Base-by-base conservation (phyloP, 2,797 vertebrate species). In the Sebastes hubbsi region DNA sequence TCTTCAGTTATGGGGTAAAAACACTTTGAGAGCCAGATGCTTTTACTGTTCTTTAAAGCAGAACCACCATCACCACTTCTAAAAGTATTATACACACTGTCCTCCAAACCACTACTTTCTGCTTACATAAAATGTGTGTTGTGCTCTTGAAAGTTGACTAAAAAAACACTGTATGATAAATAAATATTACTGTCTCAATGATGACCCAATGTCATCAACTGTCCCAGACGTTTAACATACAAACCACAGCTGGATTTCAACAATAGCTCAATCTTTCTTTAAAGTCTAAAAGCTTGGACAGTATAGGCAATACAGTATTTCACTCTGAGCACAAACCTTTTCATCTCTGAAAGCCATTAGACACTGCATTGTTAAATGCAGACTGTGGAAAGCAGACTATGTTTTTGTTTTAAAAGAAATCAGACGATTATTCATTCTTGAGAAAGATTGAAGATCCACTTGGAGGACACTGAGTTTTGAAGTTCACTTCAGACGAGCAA, bases 1-100 rank as follows among this genome's bases (percentile, higher is more conserved):
- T 64, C 60, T 74, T 66, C 46, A 60, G 34, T 78, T 72, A 66
- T 34, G 62, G 72, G 22, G 63, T 81, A 46, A 75, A 82, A 87
- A 76, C 72, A 77, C 69, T 78, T 36, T 42, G 66, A 79, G 56
- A 72, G 75, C 42, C 20, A 36, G 32, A 80, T 62, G 74, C 65
- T 81, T 85, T 81, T 72, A 65, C 42, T 65, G 29, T 32, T 81
- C 20, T 68, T 77, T 72, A 56, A 69, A 72, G 27, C 38, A 42
- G 10, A 62, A 42, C 24, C 34, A 46, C 12, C 56, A 78, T 25
- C 14, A 42, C 60, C 27, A 42, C 59, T 29, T 52, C 13, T 4
- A 59, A 64, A 63, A 30, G 10, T 56, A 27, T 62, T 20, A 59
- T 1, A 24, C 10, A 7, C 49, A 34, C 5, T 46, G 42, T 12